Evolutionary conservation across 2,113 vertebrate genomes (phyloP), one percentile per base, ranked within the genome.

Genomic region (Entelurus aequoreus): DNA sequence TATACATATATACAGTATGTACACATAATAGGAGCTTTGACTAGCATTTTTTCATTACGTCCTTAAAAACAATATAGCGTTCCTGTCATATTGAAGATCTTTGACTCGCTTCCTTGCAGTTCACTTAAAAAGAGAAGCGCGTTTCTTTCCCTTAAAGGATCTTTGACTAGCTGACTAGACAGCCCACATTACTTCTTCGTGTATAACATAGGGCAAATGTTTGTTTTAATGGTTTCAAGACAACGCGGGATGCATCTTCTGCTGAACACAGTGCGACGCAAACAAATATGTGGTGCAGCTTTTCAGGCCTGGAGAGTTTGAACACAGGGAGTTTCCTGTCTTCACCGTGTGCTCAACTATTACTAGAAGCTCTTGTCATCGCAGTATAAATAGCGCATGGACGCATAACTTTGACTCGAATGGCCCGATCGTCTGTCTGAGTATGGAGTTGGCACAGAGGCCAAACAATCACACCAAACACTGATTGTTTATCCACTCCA

Each of bases 331-430:
- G 65, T 70, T 80, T 79, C 74, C 72, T 65, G 70, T 82, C 80
- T 67, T 81, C 76, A 69, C 72, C 65, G 72, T 58, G 54, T 70
- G 65, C 61, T 53, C 50, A 69, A 80, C 75, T 87, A 85, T 82
- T 84, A 82, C 60, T 56, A 16, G 83, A 81, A 78, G 66, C 69
- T 54, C 75, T 64, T 74, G 75, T 82, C 80, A 84, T 69, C 8
- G 48, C 60, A 67, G 68, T 89, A 88, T 87, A 86, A 86, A 90
- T 88, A 89, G 84, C 72, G 66, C 51, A 65, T 5, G 5, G 61
- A 63, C 71, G 66, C 81, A 83, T 82, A 84, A 79, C 79, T 77
- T 48, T 62, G 71, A 84, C 81, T 80, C 54, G 79, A 68, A 86
- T 78, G 80, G 72, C 74, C 65, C 52, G 71, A 68, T 65, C 58